Percentiles rank a stretch among this genome's conserved stretches.
phyloP scores from a whole-genome alignment of 2,797 vertebrate genomes.

The Coregonus sp. region DNA sequence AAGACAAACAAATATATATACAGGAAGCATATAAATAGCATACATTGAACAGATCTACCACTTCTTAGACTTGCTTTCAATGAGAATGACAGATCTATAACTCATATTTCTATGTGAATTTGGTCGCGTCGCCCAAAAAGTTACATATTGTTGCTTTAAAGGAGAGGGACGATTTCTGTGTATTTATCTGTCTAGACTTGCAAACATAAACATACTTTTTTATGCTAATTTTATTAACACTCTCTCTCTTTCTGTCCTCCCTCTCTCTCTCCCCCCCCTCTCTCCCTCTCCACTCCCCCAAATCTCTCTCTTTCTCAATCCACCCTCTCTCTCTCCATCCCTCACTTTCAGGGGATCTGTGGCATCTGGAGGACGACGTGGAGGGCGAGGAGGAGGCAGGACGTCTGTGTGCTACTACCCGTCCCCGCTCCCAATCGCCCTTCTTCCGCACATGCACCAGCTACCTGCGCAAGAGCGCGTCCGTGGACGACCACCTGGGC shows the following conservation, averaged over 20 bases:
- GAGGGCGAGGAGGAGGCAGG: slow-evolving; percentile 59
- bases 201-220: too few species aligned
- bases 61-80: too few species aligned
- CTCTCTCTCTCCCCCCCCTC: background rate
- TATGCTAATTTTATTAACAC: background rate
- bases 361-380: slow-evolving; percentile 83
- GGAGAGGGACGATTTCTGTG: too few species aligned
- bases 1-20: too few species aligned
- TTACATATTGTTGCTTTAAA: too few species aligned
- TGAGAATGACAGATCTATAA: too few species aligned
- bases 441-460: slow-evolving; percentile 65
- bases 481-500: slow-evolving; percentile 86
- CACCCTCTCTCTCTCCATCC: background rate
- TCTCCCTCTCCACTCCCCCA: background rate
- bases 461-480: slow-evolving; percentile 82
- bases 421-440: slow-evolving; percentile 76
- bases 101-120: too few species aligned
- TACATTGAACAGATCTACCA: too few species aligned
- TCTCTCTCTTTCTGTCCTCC: slow-evolving; percentile 12
- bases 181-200: too few species aligned
- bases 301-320: background rate
- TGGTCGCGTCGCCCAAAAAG: too few species aligned
- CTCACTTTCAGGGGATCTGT: slow-evolving; percentile 78
- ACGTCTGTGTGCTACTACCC: slow-evolving; percentile 35
- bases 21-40: too few species aligned